These are phyloP conservation scores for Trachymyrmex cornetzi DNA, from an alignment of 1,140 invertebrate genomes.

Conservation along the genomic window DNA sequence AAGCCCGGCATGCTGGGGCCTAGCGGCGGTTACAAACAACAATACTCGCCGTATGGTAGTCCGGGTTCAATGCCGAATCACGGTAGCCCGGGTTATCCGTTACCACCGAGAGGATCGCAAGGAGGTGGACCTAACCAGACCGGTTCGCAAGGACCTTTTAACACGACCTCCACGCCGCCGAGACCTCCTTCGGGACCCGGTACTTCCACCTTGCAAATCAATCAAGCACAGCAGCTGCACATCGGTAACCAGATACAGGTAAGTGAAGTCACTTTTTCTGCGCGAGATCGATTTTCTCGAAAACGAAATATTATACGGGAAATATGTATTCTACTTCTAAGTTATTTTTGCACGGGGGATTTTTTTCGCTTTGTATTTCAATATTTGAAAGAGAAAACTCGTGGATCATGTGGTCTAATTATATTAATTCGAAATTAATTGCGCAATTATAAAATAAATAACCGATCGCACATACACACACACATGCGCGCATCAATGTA, in stretches of 20 bases:
- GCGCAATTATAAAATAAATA: background rate
- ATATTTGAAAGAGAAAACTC: background rate
- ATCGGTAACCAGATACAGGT: slow-evolving; percentile 93
- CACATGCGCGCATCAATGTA: no score
- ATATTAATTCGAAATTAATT: background rate
- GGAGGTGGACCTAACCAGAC: slow-evolving; percentile 81
- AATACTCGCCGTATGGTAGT: slow-evolving; percentile 90
- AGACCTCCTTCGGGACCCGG: slow-evolving; percentile 89
- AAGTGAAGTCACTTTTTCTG: slow-evolving; percentile 73
- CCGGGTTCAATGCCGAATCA: slow-evolving; percentile 88
- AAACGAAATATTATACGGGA: background rate
- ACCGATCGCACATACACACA: no score
- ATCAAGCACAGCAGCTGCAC: slow-evolving; percentile 94
- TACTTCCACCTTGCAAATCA: slow-evolving; percentile 91
- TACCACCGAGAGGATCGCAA: slow-evolving; percentile 86
- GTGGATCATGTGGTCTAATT: background rate
- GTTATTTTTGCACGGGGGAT: background rate
- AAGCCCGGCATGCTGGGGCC: slow-evolving; percentile 84
- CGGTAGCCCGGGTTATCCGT: slow-evolving; percentile 89
- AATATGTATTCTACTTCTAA: background rate
- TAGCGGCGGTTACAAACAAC: slow-evolving; percentile 87
- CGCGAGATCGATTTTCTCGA: background rate
- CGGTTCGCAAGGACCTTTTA: slow-evolving; percentile 86
- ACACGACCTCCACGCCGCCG: slow-evolving; percentile 88
- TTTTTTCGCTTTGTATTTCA: background rate